Base-by-base conservation (phyloP, 2,113 vertebrate genomes). In the Melanerpes formicivorus region DNA sequence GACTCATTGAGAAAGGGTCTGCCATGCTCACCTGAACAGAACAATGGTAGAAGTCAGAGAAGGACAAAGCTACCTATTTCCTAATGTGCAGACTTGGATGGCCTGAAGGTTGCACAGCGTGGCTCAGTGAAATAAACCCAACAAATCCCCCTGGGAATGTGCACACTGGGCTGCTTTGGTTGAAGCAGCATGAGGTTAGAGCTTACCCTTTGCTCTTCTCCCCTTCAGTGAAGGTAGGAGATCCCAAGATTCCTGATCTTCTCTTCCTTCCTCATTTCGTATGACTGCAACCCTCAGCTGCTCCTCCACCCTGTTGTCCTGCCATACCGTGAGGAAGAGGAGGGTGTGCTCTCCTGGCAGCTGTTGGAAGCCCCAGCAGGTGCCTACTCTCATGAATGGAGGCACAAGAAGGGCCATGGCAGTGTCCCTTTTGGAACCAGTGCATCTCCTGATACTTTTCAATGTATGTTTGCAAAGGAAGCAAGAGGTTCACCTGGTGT, bases 331-430 rank as follows among this genome's bases (percentile, higher is more conserved):
- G 32, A 90, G 48, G 58, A 75, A 50, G 83, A 44, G 80, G 63
- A 44, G 30, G 58, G 32, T 65, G 70, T 87, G 37, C 14, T 74
- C 32, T 70, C 60, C 44, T 70, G 59, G 54, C 34, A 81, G 82
- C 21, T 59, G 54, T 76, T 46, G 50, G 50, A 59, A 18, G 25
- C 18, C 18, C 44, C 5, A 2, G 10, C 2, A 3, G 60, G 25
- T 0, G 3, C 50, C 59, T 5, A 27, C 6, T 6, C 34, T 34
- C 3, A 0, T 3, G 11, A 14, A 29, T 1, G 17, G 34, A 73
- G 66, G 56, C 34, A 63, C 65, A 23, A 22, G 71, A 56, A 59
- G 14, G 50, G 50, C 69, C 54, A 2, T 10, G 27, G 2, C 5
- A 3, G 11, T 7, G 62, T 13, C 74, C 34, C 11, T 52, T 22